Evolutionary conservation across 2,113 vertebrate genomes (phyloP).

Genomic region (Tauraco erythrolophus): DNA sequence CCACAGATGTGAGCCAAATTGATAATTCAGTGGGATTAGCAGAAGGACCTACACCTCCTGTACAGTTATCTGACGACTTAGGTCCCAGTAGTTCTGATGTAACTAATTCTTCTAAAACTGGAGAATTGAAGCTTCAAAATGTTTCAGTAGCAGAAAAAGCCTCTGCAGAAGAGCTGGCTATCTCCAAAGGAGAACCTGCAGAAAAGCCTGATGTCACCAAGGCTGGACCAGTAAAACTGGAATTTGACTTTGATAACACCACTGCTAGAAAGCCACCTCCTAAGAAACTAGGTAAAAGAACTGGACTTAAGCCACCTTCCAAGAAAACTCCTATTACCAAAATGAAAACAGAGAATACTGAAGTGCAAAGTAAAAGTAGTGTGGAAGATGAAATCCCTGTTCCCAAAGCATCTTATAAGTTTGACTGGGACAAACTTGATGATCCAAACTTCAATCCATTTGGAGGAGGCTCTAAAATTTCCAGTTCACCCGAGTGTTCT

Average conservation of each 20-base stretch:
- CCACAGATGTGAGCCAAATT: not conserved
- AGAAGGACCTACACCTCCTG: not conserved
- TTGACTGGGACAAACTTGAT: constrained; percentile 79
- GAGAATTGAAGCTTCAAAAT: constrained; percentile 65
- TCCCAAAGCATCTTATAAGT: constrained; percentile 69
- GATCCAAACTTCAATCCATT: constrained; percentile 83
- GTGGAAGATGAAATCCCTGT: constrained; percentile 25
- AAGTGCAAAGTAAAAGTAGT: not conserved
- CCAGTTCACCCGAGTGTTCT: constrained; percentile 56
- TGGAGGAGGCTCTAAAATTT: constrained; percentile 66
- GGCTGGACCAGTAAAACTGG: constrained; percentile 74
- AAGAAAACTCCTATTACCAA: constrained; percentile 23
- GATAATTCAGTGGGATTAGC: not conserved
- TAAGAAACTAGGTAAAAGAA: constrained; percentile 77
- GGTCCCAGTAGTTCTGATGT: constrained; percentile 67
- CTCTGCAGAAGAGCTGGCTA: not conserved
- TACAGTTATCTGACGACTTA: constrained; percentile 60
- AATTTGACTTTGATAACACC: constrained; percentile 83
- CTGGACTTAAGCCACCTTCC: constrained; percentile 63
- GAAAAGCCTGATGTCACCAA: constrained; percentile 5
- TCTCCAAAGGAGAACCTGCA: not conserved
- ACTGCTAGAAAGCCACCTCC: constrained; percentile 72
- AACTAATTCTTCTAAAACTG: constrained; percentile 65
- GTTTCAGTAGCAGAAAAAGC: constrained; percentile 29
- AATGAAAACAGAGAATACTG: not conserved